These are phyloP conservation scores for Drosophila austrosaltans DNA, from an alignment of 2,888 invertebrate species.

Conservation along the genomic window DNA sequence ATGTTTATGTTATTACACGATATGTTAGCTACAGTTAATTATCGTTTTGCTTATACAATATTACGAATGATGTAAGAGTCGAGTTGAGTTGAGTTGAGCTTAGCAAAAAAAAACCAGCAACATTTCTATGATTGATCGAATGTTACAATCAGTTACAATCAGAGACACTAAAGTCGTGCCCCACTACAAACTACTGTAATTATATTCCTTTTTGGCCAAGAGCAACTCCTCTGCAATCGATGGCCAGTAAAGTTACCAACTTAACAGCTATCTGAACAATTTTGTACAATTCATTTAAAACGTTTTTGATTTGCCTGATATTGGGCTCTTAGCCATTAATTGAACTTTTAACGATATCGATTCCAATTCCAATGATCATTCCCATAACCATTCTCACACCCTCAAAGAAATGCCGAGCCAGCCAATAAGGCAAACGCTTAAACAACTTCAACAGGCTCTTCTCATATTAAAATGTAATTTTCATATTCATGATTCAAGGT, in stretches of 20 bases:
- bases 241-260: slow-evolving; percentile 50
- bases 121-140: too few relatives aligned
- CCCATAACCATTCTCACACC: slow-evolving; percentile 30
- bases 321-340: slow-evolving; percentile 66
- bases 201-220: too few relatives aligned
- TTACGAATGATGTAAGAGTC: too few relatives aligned
- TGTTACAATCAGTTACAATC: too few relatives aligned
- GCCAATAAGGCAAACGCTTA: slow-evolving; percentile 29
- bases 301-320: slow-evolving; percentile 69
- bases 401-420: slow-evolving; percentile 17
- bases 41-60: too few relatives aligned
- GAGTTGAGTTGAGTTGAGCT: too few relatives aligned
- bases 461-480: slow-evolving; percentile 57
- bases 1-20: neutral
- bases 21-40: neutral
- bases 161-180: neutral
- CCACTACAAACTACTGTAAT: too few relatives aligned
- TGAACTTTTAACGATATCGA: slow-evolving; percentile 65
- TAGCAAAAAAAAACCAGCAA: too few relatives aligned
- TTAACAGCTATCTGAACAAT: slow-evolving; percentile 64
- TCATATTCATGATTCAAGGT: slow-evolving; percentile 40
- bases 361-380: neutral
- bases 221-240: slow-evolving; percentile 20
- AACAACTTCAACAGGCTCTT: slow-evolving; percentile 40
- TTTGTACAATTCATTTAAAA: slow-evolving; percentile 75